Conservation (phyloP, 2,797 vertebrate species). For the Paguma larvata region DNA sequence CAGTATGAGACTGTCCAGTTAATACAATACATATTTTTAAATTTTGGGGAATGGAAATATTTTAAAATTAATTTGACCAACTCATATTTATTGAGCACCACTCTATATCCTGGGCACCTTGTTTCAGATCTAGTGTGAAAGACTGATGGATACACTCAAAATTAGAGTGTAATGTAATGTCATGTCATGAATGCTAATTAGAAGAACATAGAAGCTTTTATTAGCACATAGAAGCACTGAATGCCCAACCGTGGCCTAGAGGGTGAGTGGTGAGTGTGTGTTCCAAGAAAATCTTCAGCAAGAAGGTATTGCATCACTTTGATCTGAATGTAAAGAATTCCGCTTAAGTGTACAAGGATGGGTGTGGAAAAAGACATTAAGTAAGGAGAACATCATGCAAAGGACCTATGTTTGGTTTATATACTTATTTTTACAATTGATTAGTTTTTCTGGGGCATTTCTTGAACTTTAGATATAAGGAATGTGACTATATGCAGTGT, state of each 20-base stretch:
- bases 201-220: background rate
- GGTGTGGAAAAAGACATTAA: slow-evolving; percentile 1
- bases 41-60: slow-evolving; percentile 16
- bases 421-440: background rate
- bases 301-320: background rate
- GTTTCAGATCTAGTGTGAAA: slow-evolving; percentile 26
- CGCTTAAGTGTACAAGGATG: background rate
- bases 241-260: background rate
- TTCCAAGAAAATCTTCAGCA: background rate
- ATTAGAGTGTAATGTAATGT: background rate
- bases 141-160: background rate
- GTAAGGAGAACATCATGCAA: background rate
- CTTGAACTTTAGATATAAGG: slow-evolving; percentile 18
- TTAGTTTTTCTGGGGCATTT: background rate
- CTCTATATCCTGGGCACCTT: background rate
- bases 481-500: background rate
- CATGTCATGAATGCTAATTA: background rate
- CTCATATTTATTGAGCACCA: slow-evolving; percentile 16
- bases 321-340: background rate
- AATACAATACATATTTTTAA: slow-evolving; percentile 1
- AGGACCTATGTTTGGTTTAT: background rate
- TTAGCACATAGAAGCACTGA: background rate
- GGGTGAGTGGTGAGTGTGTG: background rate
- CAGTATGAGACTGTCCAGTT: background rate
- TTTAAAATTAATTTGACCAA: slow-evolving; percentile 29